Base-by-base conservation (phyloP, 30 jellyfish, hydroid and myxozoan genomes). In the Hydractinia echinata region DNA sequence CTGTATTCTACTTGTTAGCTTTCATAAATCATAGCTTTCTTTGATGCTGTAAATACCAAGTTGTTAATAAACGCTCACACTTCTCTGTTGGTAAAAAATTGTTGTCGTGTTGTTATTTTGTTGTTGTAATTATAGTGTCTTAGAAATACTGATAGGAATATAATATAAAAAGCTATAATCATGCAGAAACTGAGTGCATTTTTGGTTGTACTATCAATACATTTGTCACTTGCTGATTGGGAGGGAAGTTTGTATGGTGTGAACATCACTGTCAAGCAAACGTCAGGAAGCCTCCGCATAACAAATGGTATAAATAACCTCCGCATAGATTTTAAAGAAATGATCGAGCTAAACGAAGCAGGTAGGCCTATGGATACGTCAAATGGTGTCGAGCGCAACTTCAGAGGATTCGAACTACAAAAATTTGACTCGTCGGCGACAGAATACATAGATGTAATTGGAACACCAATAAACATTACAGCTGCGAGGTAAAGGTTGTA, bases 221-320 rank as follows among this genome's bases (percentile, higher is more conserved):
- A 51, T 0, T 51, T 51, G 19, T 44, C 18, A 13, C 39, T 64
- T 64, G 74, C 74, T 20, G 83, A 74, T 10, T 74, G 83, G 83
- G 67, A n/a, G 8, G 71, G 6, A 49, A n/a, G 50, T 52, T 13
- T 74, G 5, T 74, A 20, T 50, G 83, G 83, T n/a, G 54, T 48
- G 8, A n/a, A 74, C 8, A 10, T 74, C n/a, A 54, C 61, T 5
- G 4, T 74, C 19, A 20, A 77, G 49, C 52, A 10, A 9, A 77
- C 9, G 15, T 72, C 71, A 72, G 85, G 85, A 10, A 61, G n/a
- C 21, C 55, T 77, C 82, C n/a, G 53, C 15, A 11, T 77, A 53
- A 9, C 85, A 14, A 77, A 54, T n/a, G 81, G n/a, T 11, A 6
- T 4, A 4, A 77, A 53, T 16, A 51, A 56, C 4, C 20, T 77